Base-by-base conservation (phyloP, 2,888 invertebrate genomes). In the Lithophane semibrunnea region DNA sequence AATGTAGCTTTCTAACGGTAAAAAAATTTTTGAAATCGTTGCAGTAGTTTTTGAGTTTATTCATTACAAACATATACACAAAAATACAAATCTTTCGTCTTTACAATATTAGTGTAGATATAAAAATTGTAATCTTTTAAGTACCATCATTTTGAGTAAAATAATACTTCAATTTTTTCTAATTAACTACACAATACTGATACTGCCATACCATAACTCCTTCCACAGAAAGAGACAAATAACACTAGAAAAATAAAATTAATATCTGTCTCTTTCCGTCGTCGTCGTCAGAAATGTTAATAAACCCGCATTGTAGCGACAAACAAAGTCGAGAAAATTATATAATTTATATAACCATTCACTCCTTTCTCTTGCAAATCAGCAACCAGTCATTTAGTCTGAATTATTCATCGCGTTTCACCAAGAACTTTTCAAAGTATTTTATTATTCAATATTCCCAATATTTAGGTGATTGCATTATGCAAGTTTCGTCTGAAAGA, bases 331-430 rank as follows among this genome's bases (percentile, higher is more conserved):
- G 37, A 77, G 77, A 79, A 73, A 82, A 75, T 80, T 61, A 78
- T 82, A 75, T 83, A 52, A 58, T 77, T 77, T 68, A 64, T 78
- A 77, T 68, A 80, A 72, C 52, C 73, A 77, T 63, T 80, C 60
- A 82, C 74, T 85, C 86, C 89, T 88, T 90, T 89, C 85, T 78
- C 85, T 88, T 84, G 88, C 84, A 89, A 90, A 88, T 88, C 90
- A 88, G 77, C 78, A 86, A 82, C 79, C 77, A 82, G 87, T 90
- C 88, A 92, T 91, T 88, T 86, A 87, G 72, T 63, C 82, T 91
- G 91, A 90, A 92, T 92, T 85, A 92, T 92, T 91, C 91, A 92
- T 77, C 65, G 82, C 86, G 79, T 79, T 84, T 75, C 82, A 66
- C 83, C 78, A 79, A 87, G 88, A 87, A 90, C 88, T 86, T 89